Conservation (phyloP, 2,888 invertebrate species). For the Acanthopleura granulata region DNA sequence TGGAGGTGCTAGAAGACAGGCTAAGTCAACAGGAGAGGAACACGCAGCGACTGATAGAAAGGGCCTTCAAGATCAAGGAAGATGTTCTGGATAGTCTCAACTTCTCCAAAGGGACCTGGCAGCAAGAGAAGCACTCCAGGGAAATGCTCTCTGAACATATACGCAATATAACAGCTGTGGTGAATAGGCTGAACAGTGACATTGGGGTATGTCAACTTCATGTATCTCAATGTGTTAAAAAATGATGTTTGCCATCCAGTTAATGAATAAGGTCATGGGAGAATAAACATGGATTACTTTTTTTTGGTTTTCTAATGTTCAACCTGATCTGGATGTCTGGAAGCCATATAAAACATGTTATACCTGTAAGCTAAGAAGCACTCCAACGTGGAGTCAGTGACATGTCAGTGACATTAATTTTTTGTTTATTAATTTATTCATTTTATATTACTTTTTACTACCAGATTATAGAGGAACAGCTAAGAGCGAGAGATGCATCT, state of each 20-base stretch:
- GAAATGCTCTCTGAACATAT: constrained; percentile 67
- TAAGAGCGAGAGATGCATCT: constrained; percentile 53
- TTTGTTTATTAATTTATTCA: background rate
- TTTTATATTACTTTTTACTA: background rate
- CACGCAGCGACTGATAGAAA: constrained; percentile 61
- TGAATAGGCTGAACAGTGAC: constrained; percentile 64
- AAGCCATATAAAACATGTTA: too few species aligned
- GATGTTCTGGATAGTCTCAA: constrained; percentile 67
- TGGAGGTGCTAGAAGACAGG: constrained; percentile 60
- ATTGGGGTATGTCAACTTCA: constrained; percentile 65
- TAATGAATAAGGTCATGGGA: too few species aligned
- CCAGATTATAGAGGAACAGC: constrained; percentile 61
- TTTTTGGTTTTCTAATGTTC: too few species aligned
- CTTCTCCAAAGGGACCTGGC: constrained; percentile 67
- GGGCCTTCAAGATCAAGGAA: constrained; percentile 64
- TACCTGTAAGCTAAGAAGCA: too few species aligned
- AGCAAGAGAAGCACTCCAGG: constrained; percentile 65
- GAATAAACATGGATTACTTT: too few species aligned
- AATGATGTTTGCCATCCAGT: too few species aligned
- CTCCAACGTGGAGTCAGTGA: too few species aligned
- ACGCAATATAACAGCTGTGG: constrained; percentile 67
- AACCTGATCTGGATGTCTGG: too few species aligned
- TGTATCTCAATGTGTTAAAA: too few species aligned
- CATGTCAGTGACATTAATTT: too few species aligned
- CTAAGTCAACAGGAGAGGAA: constrained; percentile 60